A percentile compares a stretch with the other conserved stretches of the same genome.
Evolutionary conservation across 2,888 invertebrate genomes (phyloP).

Genomic region (Seira musarum): DNA sequence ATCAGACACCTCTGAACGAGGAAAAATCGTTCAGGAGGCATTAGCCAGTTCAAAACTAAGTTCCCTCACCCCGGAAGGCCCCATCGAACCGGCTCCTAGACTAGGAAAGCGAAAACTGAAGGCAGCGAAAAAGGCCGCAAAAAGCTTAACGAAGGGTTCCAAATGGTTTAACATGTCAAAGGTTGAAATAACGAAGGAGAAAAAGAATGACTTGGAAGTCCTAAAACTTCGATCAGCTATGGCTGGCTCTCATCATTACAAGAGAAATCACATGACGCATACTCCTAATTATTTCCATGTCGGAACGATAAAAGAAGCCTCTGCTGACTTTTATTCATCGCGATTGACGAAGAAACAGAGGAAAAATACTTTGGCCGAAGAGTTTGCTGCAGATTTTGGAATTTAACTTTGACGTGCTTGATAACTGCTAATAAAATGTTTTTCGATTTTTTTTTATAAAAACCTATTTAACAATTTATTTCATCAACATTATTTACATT

Average conservation of each 20-base stretch:
- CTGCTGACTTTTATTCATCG: conserved; percentile 88
- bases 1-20: no score
- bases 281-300: conserved; percentile 96
- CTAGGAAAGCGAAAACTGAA: conserved; percentile 61
- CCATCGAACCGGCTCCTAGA: conserved; percentile 53
- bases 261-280: conserved; percentile 88
- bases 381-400: conserved; percentile 78
- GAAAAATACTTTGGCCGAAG: conserved; percentile 93
- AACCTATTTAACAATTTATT: no score
- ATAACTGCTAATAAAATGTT: no score
- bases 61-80: conserved; percentile 8
- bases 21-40: conserved; percentile 2
- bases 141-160: conserved; percentile 74
- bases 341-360: conserved; percentile 88
- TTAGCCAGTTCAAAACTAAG: conserved; percentile 39
- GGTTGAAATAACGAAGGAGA: conserved; percentile 90
- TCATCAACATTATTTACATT: no score
- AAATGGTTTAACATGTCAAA: conserved; percentile 93
- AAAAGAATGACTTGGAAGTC: conserved; percentile 89
- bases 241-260: conserved; percentile 96
- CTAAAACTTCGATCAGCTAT: conserved; percentile 93
- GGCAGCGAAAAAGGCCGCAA: conserved; percentile 74
- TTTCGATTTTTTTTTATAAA: no score
- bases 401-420: no score
- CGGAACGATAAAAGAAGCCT: conserved; percentile 81